phyloP scores from a whole-genome alignment of 2,113 vertebrate genomes.

The Corythornis vintsioides region DNA sequence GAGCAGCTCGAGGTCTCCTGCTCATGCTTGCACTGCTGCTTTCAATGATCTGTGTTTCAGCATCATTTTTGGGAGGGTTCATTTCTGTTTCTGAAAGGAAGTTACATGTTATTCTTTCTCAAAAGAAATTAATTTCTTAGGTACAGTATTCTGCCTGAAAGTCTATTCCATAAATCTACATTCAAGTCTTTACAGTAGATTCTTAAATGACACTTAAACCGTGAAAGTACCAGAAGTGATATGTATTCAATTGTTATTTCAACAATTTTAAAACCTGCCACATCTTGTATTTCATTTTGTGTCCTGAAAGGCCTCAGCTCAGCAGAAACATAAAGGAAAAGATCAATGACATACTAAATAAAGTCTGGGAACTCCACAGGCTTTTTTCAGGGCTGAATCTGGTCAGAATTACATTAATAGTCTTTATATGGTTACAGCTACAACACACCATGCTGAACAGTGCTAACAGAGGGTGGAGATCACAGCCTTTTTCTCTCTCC shows the following conservation, averaged over 20 bases:
- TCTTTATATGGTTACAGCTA: neutral
- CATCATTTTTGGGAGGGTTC: neutral
- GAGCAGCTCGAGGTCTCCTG: constrained; percentile 64
- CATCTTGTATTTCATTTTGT: neutral
- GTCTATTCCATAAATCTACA: neutral
- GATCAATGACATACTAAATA: neutral
- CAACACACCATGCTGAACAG: neutral
- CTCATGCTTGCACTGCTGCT: neutral
- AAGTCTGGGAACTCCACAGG: neutral
- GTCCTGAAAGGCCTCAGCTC: neutral
- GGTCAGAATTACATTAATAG: neutral
- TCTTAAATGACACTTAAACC: neutral
- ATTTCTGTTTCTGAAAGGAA: constrained; percentile 29
- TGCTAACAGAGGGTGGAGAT: neutral
- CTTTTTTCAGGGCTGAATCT: neutral
- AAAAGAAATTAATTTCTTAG: neutral
- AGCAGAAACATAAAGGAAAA: neutral
- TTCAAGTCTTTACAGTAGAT: neutral
- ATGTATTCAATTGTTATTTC: neutral
- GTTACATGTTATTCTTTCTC: neutral
- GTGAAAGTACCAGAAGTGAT: neutral
- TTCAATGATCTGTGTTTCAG: accelerated
- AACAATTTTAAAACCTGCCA: neutral
- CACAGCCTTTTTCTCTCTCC: neutral
- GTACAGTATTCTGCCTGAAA: neutral